Base-by-base conservation (phyloP, 2,888 invertebrate species). In the Elysia crispata region DNA sequence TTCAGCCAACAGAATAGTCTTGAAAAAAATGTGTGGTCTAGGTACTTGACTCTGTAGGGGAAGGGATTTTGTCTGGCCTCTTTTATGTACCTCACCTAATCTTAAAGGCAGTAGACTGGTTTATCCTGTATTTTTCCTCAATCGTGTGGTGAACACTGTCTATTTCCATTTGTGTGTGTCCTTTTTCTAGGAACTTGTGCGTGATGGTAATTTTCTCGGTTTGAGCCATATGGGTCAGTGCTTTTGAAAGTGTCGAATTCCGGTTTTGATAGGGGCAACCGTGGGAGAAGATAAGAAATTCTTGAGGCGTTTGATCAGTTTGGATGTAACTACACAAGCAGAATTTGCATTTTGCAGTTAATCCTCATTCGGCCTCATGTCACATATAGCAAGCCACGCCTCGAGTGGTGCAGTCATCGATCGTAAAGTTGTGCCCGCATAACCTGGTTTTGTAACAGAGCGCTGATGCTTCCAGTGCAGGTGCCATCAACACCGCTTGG, bases 111-210 rank as follows among this genome's bases (percentile, higher is more conserved):
- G 64, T 77, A 83, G 20, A 82, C 74, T 13, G 60, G 54, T 20
- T 66, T 69, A 11, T 81, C 60, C 18, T 60, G 64, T 23, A 83
- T 57, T 33, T 81, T 79, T 75, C 57, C 57, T 72, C 77, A 18
- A 83, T 80, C 8, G 76, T 70, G 15, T 62, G 49, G 70, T 83
- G 82, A 8, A 79, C 70, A 28, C 77, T 77, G 54, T 83, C 81
- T n/a, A 74, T 73, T 30, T 81, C 81, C 81, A 80, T 81, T 50
- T 77, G 81, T 13, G 84, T 84, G 62, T 84, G 82, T 0, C 84
- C 84, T 41, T 76, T 76, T 62, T 82, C 82, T 20, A 83, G 64
- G 49, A 66, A 78, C 70, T 80, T 81, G 5, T 79, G 82, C 54
- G 50, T 60, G 18, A 81, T 79, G 69, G 49, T 74, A 13, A 81